Conservation (phyloP, 2,113 vertebrate species). For the Vulpes lagopus region DNA sequence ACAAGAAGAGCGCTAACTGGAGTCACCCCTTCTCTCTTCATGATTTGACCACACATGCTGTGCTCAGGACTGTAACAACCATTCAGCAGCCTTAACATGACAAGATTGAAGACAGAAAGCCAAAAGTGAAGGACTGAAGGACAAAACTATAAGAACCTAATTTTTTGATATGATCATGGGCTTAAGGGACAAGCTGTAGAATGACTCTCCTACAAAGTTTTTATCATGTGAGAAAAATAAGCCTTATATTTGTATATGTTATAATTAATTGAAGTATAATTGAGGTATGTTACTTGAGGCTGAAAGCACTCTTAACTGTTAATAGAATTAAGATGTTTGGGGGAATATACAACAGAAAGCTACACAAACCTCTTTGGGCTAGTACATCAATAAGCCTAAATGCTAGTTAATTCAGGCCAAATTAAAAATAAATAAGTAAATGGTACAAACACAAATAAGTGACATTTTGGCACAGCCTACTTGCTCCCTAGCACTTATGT, state of each 20-base stretch:
- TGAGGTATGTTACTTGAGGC: neutral
- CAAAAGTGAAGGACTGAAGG: neutral
- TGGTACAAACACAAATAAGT: neutral
- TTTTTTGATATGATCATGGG: neutral
- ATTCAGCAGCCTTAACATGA: neutral
- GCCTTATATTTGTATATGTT: neutral
- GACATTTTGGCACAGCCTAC: neutral
- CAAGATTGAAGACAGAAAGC: neutral
- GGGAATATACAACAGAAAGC: neutral
- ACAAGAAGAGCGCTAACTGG: neutral
- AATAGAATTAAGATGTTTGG: constrained; percentile 29
- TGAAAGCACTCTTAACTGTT: neutral
- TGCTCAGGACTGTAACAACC: neutral
- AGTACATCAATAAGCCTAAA: neutral
- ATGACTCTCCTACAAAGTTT: neutral
- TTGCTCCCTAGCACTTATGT: neutral
- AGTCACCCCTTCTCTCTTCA: neutral
- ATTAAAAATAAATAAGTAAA: neutral
- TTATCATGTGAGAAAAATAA: neutral
- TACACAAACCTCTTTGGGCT: neutral
- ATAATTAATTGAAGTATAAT: neutral
- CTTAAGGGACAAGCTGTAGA: neutral
- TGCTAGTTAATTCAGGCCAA: neutral
- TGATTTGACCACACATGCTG: neutral
- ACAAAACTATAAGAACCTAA: neutral